Percentiles rank a stretch among this genome's conserved stretches.
phyloP scores from a whole-genome alignment of 2,797 vertebrate species.

The Labeo calbasu region DNA sequence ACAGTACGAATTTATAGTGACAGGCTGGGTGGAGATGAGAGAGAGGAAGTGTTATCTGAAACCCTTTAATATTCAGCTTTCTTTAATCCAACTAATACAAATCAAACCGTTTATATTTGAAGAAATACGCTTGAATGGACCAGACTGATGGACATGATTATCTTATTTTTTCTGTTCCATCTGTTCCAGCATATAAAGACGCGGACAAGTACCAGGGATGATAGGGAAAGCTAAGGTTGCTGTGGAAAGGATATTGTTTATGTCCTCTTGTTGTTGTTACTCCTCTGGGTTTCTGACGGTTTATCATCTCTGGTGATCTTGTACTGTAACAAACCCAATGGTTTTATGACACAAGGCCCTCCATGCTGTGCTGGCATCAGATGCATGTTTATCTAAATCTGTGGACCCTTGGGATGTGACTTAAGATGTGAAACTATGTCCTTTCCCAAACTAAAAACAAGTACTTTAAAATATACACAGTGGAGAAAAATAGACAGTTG shows the following conservation, averaged over 20 bases:
- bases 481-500: constrained; percentile 1
- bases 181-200: constrained; percentile 8
- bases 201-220: neutral
- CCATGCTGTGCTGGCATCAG: constrained; percentile 52
- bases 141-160: constrained; percentile 3
- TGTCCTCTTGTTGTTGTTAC: neutral
- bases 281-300: neutral
- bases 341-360: constrained; percentile 73
- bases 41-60: constrained; percentile 44
- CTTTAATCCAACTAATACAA: constrained; percentile 3
- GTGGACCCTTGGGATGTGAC: constrained; percentile 58
- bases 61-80: constrained; percentile 12
- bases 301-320: constrained; percentile 68
- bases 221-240: neutral
- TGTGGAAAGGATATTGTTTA: constrained; percentile 7
- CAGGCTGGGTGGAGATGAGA: constrained; percentile 23
- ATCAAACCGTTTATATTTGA: neutral
- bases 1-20: constrained; percentile 20
- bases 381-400: constrained; percentile 66
- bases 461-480: constrained; percentile 18
- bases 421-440: neutral
- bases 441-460: constrained; percentile 35
- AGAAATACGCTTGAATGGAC: neutral
- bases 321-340: constrained; percentile 66
- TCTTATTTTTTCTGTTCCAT: neutral